Base-by-base conservation (phyloP, 2,113 vertebrate genomes). In the Fregata magnificens region DNA sequence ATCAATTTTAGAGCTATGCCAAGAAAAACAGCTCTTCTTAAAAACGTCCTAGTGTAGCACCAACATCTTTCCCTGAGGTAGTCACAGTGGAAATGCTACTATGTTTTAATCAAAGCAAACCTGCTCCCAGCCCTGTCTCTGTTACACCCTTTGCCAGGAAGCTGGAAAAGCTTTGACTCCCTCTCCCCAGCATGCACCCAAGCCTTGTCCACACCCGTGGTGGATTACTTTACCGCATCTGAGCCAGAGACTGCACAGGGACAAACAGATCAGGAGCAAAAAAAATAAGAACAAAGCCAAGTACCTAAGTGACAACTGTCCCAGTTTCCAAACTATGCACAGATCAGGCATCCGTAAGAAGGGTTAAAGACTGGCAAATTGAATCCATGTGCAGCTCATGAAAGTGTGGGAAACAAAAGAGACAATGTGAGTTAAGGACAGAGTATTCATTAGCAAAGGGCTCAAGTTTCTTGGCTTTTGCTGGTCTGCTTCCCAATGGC, bases 391-490 rank as follows among this genome's bases (percentile, higher is more conserved):
- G 84, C 91, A 95, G 94, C 91, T 91, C 89, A 26, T 66, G 91
- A 26, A 82, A 95, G 78, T 88, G 87, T 93, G 93, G 93, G 87
- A 97, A 95, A 96, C 97, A 97, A 94, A 95, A 95, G 89, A 86
- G 93, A 96, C 95, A 93, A 97, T 90, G 96, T 85, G 88, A 95
- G 79, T 90, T 96, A 95, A 95, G 95, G 95, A 91, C 94, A 94
- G 78, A 80, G 91, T 55, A 94, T 96, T 96, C 95, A 97, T 91
- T 86, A 86, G 95, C 66, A 91, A 87, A 91, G 58, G 66, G 93
- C 89, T 97, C 93, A 28, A 92, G 96, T 97, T 97, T 96, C 97
- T 95, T 96, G 89, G 94, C 87, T 97, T 95, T 94, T 96, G 89
- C 89, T 9, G 11, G 58, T 82, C 93, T 90, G 93, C 74, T 94